Evolutionary conservation across 2,797 vertebrate species (phyloP).

Genomic region (Bufotes viridis): DNA sequence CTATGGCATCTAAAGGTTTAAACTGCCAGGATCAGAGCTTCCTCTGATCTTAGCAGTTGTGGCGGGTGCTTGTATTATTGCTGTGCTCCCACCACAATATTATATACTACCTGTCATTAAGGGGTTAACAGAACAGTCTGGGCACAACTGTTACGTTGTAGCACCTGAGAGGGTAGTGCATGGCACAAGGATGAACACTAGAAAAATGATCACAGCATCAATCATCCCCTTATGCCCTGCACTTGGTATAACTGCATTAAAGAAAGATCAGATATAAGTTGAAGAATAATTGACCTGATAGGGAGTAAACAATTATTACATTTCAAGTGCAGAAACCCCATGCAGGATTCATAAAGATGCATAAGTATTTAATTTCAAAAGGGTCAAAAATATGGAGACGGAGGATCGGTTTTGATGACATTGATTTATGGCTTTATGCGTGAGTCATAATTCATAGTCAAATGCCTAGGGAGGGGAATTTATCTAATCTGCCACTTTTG

Average conservation of each 20-base stretch:
- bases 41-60: too few species aligned
- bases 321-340: conserved; percentile 24
- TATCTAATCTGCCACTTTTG: conserved; percentile 57
- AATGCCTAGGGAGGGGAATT: conserved; percentile 55
- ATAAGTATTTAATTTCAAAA: conserved; percentile 54
- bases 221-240: not conserved
- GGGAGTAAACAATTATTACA: conserved; percentile 35
- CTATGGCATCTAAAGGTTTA: too few species aligned
- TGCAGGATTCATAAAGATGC: conserved; percentile 43
- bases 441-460: conserved; percentile 56
- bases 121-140: too few species aligned
- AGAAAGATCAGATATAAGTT: not conserved
- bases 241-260: not conserved
- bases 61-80: too few species aligned
- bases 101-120: too few species aligned
- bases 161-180: too few species aligned
- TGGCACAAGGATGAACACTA: not conserved
- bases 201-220: not conserved
- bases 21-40: too few species aligned
- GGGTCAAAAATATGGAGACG: conserved; percentile 48
- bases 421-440: conserved; percentile 47
- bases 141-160: too few species aligned
- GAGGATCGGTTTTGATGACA: conserved; percentile 40
- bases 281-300: conserved; percentile 4
- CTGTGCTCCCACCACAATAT: too few species aligned